Evolutionary conservation across 2,797 vertebrate species (phyloP).

Genomic region (Podarcis siculus): DNA sequence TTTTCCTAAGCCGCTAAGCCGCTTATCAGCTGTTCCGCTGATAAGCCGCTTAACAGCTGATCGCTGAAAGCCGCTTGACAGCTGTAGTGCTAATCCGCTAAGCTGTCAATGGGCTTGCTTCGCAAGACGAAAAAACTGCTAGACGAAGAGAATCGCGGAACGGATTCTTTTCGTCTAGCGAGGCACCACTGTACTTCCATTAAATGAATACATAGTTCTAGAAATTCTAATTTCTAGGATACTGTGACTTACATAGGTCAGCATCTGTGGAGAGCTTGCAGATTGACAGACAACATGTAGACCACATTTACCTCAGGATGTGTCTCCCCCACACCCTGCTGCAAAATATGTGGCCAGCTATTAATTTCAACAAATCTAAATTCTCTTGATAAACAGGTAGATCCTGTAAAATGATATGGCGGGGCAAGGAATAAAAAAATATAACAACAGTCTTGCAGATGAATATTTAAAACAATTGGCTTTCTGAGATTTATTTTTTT

Average conservation of each 20-base stretch:
- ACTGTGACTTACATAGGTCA: not conserved
- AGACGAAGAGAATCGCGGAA: too few species aligned
- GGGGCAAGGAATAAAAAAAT: not conserved
- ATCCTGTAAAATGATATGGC: not conserved
- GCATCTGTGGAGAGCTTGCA: not conserved
- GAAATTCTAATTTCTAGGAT: not conserved
- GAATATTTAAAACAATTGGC: not conserved
- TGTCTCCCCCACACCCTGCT: not conserved
- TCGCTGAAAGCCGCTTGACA: too few species aligned
- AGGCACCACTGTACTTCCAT: too few species aligned
- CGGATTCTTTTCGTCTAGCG: too few species aligned
- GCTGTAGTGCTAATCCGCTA: too few species aligned
- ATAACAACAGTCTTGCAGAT: not conserved
- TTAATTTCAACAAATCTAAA: not conserved
- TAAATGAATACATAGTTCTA: not conserved
- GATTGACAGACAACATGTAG: too few species aligned
- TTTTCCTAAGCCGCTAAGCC: too few species aligned
- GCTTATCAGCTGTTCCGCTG: too few species aligned
- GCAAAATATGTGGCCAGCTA: not conserved
- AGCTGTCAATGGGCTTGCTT: too few species aligned
- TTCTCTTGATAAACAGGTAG: too few species aligned
- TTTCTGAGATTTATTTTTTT: not conserved
- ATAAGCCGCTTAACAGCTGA: too few species aligned
- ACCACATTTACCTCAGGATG: not conserved
- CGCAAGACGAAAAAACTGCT: too few species aligned